phyloP scores from a whole-genome alignment of 2,888 invertebrate genomes.

The Euplexia lucipara region DNA sequence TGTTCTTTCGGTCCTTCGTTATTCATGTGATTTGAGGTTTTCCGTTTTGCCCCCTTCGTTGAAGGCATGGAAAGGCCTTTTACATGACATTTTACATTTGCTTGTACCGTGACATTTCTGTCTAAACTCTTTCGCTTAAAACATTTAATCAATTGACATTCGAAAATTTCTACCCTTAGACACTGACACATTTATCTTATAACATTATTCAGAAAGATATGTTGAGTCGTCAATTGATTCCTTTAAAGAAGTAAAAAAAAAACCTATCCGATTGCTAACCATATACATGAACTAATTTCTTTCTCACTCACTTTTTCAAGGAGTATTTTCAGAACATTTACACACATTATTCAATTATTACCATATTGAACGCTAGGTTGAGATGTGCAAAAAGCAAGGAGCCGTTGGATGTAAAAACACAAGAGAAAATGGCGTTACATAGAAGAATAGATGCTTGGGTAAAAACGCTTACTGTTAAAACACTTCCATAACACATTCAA shows the following conservation, averaged over 20 bases:
- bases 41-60: too few species aligned
- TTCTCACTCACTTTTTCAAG: conserved; percentile 24
- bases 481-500: background rate
- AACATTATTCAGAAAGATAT: conserved; percentile 18
- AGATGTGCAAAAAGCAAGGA: conserved; percentile 26
- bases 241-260: conserved; percentile 12
- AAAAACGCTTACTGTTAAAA: background rate
- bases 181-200: background rate
- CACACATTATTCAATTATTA: conserved; percentile 60
- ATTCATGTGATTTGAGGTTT: too few species aligned
- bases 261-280: conserved; percentile 16
- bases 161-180: too few species aligned
- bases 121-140: too few species aligned
- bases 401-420: conserved; percentile 24
- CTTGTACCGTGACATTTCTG: too few species aligned
- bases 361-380: conserved; percentile 38
- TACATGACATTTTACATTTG: too few species aligned
- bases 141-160: too few species aligned
- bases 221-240: conserved; percentile 20
- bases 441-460: conserved; percentile 3
- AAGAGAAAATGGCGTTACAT: conserved; percentile 19
- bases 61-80: too few species aligned
- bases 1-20: too few species aligned
- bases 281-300: conserved; percentile 33
- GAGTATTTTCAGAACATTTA: conserved; percentile 52